Base-by-base conservation (phyloP, 2,888 invertebrate species). In the Uropetala carovei region DNA sequence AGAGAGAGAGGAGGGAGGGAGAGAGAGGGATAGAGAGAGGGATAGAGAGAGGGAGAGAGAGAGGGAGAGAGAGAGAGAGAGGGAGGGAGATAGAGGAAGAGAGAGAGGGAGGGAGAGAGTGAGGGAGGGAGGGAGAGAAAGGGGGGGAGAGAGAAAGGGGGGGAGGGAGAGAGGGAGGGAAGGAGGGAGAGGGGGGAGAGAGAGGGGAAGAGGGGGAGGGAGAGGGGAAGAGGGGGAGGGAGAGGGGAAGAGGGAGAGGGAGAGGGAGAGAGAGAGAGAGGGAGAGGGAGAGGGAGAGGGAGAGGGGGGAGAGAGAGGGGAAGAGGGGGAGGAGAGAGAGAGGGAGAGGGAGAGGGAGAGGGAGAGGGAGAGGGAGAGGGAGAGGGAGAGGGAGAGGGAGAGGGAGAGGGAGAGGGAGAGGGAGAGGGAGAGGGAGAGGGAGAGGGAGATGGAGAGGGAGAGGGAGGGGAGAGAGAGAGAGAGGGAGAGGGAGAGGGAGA, bases 121-220 rank as follows among this genome's bases (percentile, higher is more conserved):
- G 0, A 13, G n/a, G 13, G 83, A 83, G 43, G 56, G 83, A 83
- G 43, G 82, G 7, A 56, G 14, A n/a, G 56, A 18, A 5, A 56
- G 56, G 56, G 9, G 11, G 43, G 43, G 43, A n/a, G n/a, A n/a
- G n/a, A n/a, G n/a, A n/a, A n/a, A n/a, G n/a, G n/a, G n/a, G n/a
- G n/a, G n/a, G n/a, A n/a, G n/a, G n/a, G n/a, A n/a, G 43, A 14
- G 56, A 14, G 8, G n/a, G n/a, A n/a, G n/a, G n/a, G n/a, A n/a
- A n/a, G n/a, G n/a, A n/a, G n/a, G n/a, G n/a, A n/a, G n/a, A 10
- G 43, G 89, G 60, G 60, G 16, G 27, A 14, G 59, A n/a, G n/a
- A n/a, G n/a, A n/a, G n/a, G n/a, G n/a, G n/a, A n/a, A n/a, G n/a
- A 82, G 81, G 30, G 14, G 81, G 43, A 82, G 43, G 81, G 75